Evolutionary conservation across 2,888 invertebrate genomes (phyloP).

Genomic region (Hipparchia sbordonii): DNA sequence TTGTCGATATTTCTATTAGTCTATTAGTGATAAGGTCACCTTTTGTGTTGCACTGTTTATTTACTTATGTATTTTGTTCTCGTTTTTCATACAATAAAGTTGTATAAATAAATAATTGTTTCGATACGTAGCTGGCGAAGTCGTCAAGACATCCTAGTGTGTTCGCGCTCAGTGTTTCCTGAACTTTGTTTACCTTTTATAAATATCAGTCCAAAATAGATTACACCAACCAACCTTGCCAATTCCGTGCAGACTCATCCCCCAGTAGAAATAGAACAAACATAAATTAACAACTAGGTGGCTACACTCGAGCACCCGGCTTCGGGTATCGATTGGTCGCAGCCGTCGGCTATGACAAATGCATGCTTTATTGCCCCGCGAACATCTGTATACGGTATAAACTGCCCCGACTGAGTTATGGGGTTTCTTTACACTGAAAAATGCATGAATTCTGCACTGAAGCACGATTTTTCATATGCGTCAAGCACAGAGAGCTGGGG

Average conservation of each 20-base stretch:
- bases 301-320: conserved; percentile 13
- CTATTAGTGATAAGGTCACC: too few species aligned
- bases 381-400: conserved; percentile 43
- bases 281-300: conserved; percentile 2
- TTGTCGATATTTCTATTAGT: too few species aligned
- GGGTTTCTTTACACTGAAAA: conserved; percentile 34
- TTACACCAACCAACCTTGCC: background rate
- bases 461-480: conserved; percentile 19
- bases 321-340: conserved; percentile 41
- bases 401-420: conserved; percentile 35
- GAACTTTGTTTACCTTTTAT: too few species aligned
- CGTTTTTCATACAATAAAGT: too few species aligned
- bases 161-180: too few species aligned
- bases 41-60: too few species aligned
- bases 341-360: conserved; percentile 41
- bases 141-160: too few species aligned
- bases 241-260: background rate
- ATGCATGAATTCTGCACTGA: conserved; percentile 29
- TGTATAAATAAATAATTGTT: too few species aligned
- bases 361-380: conserved; percentile 43
- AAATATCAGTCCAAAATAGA: too few species aligned
- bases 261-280: background rate
- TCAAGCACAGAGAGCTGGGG: background rate
- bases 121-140: too few species aligned
- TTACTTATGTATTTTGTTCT: too few species aligned